Conservation (phyloP, 2,888 invertebrate species). For the Netelia melanura region DNA sequence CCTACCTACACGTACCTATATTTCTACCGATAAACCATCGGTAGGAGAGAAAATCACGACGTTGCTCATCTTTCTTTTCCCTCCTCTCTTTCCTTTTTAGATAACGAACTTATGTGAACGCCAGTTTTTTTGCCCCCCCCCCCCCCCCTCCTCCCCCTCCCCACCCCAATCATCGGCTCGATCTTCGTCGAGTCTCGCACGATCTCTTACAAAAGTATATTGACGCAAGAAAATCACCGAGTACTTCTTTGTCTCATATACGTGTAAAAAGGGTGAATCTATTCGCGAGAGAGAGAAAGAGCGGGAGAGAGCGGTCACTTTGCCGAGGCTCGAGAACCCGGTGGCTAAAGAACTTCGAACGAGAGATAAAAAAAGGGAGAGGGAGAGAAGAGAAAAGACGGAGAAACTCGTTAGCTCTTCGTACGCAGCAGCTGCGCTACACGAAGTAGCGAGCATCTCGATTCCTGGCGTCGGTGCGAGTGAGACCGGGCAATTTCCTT, state of each 20-base stretch:
- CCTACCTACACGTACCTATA: neutral
- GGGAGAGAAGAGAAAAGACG: slow-evolving; percentile 27
- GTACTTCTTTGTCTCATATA: slow-evolving; percentile 54
- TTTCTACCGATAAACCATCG: neutral
- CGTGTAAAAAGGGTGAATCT: neutral
- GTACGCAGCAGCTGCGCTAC: slow-evolving; percentile 37
- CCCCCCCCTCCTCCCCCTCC: too few species aligned
- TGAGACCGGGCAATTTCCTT: too few species aligned
- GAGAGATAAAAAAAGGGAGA: slow-evolving; percentile 12
- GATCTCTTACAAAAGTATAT: slow-evolving; percentile 32
- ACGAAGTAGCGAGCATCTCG: too few species aligned
- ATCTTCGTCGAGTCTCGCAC: neutral
- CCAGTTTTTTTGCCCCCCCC: slow-evolving; percentile 6
- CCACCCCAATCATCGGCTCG: neutral
- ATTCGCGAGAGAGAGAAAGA: slow-evolving; percentile 14
- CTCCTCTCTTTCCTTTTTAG: slow-evolving; percentile 47
- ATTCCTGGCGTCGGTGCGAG: too few species aligned
- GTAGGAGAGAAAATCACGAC: slow-evolving; percentile 36
- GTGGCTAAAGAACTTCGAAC: slow-evolving; percentile 2
- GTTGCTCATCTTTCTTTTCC: slow-evolving; percentile 37
- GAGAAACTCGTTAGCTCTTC: slow-evolving; percentile 60
- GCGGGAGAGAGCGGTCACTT: slow-evolving; percentile 47
- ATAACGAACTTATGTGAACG: slow-evolving; percentile 58
- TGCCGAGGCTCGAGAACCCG: slow-evolving; percentile 29
- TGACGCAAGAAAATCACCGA: slow-evolving; percentile 54